Evolutionary conservation across 2,888 invertebrate species (phyloP).

Genomic region (Trilocha varians): DNA sequence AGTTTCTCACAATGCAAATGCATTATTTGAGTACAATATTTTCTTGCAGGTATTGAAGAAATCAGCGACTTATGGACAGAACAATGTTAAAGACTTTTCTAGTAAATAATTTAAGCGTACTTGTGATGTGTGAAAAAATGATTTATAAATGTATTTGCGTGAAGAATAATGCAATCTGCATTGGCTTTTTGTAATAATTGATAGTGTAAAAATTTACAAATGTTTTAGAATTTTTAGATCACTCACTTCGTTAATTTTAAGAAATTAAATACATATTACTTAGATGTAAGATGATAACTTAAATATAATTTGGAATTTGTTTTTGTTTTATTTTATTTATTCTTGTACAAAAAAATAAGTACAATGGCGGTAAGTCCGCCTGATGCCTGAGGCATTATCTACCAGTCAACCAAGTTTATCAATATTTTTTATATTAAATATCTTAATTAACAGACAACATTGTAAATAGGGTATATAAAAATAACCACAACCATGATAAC

Average conservation of each 20-base stretch:
- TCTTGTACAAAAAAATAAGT: not conserved
- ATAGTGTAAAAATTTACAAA: not conserved
- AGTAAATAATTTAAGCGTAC: constrained; percentile 1
- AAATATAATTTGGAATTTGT: not conserved
- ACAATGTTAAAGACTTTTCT: not conserved
- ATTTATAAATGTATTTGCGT: not conserved
- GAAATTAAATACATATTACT: not conserved
- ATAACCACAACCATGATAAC: too few relatives aligned
- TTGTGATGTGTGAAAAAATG: constrained; percentile 1
- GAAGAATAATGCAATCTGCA: not conserved
- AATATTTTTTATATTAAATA: too few relatives aligned
- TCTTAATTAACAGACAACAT: too few relatives aligned
- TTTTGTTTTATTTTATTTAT: not conserved
- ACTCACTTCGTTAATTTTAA: not conserved
- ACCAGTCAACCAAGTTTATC: too few relatives aligned
- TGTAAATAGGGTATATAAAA: too few relatives aligned
- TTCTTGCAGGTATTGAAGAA: constrained; percentile 10
- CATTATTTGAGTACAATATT: constrained; percentile 7
- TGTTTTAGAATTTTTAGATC: not conserved
- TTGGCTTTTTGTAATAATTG: not conserved
- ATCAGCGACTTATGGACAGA: not conserved
- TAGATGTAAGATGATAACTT: constrained; percentile 13
- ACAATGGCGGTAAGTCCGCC: too few relatives aligned
- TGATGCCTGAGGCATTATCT: too few relatives aligned
- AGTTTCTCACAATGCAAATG: too few relatives aligned